These are phyloP conservation scores for Dissostichus mawsoni DNA, from an alignment of 2,113 vertebrate genomes.

Conservation along the genomic window DNA sequence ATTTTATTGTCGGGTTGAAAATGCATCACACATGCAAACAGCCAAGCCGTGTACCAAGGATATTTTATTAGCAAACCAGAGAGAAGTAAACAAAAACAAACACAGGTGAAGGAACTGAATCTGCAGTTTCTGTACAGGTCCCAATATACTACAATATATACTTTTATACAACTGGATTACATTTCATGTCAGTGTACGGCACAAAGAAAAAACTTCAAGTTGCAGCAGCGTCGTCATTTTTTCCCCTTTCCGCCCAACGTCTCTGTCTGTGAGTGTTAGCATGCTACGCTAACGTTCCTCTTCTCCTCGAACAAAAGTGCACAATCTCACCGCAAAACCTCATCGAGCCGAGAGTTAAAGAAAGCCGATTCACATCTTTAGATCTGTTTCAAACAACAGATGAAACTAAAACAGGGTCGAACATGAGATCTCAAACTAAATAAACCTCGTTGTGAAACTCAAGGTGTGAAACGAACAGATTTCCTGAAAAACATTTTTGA, in stretches of 20 bases:
- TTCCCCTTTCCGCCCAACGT: too few relatives aligned
- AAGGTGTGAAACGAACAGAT: too few relatives aligned
- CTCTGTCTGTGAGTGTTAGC: neutral
- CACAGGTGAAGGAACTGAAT: slow-evolving; percentile 64
- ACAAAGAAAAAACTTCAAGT: slow-evolving; percentile 86
- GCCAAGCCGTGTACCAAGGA: slow-evolving; percentile 80
- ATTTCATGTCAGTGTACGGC: slow-evolving; percentile 89
- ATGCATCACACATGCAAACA: slow-evolving; percentile 84
- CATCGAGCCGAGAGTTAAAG: neutral
- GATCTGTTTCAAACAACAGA: neutral
- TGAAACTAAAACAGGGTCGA: neutral
- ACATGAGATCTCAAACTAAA: neutral
- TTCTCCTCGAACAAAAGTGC: slow-evolving; percentile 49
- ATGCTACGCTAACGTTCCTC: slow-evolving; percentile 36
- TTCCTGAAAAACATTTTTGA: too few relatives aligned
- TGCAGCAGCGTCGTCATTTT: slow-evolving; percentile 83
- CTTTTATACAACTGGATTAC: slow-evolving; percentile 92
- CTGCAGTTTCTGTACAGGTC: slow-evolving; percentile 94
- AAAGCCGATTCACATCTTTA: slow-evolving; percentile 1
- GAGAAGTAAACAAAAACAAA: slow-evolving; percentile 73
- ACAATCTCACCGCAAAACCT: slow-evolving; percentile 12
- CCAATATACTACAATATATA: slow-evolving; percentile 95
- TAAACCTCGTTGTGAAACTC: too few relatives aligned
- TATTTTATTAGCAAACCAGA: slow-evolving; percentile 94
- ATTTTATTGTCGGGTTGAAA: slow-evolving; percentile 84